These are phyloP conservation scores for Aegotheles bennettii DNA, from an alignment of 2,113 vertebrate species.

Conservation along the genomic window DNA sequence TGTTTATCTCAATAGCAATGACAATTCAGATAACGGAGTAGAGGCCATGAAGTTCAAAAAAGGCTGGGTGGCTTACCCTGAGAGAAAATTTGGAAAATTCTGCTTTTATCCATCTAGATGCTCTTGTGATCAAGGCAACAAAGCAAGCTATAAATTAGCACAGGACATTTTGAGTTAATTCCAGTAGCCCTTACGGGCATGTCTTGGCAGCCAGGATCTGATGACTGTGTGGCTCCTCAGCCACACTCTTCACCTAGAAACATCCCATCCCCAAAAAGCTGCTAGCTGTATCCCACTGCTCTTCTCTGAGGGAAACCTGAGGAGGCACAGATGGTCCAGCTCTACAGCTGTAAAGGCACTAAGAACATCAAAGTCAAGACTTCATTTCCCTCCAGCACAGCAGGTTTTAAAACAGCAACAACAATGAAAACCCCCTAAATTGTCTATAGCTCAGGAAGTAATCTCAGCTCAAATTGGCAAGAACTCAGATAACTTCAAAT, in stretches of 20 bases:
- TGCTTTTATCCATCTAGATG: background rate
- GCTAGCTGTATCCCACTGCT: background rate
- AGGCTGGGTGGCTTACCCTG: background rate
- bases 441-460: conserved; percentile 12
- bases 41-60: background rate
- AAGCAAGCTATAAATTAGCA: background rate
- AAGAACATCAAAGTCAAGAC: conserved; percentile 42
- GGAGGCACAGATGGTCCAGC: background rate
- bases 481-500: background rate
- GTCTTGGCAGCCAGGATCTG: background rate
- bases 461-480: conserved; percentile 1
- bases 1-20: background rate
- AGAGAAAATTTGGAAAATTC: background rate
- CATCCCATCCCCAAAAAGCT: background rate
- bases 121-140: background rate
- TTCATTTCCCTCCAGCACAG: conserved; percentile 25
- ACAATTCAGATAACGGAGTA: background rate
- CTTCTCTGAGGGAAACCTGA: background rate
- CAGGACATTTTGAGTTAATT: background rate
- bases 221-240: background rate
- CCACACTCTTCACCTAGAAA: background rate
- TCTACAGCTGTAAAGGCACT: background rate
- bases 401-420: conserved; percentile 30
- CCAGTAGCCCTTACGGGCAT: background rate
- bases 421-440: background rate